Conservation (phyloP, 2,888 invertebrate genomes). For the Hermaeophaga mercurialis region DNA sequence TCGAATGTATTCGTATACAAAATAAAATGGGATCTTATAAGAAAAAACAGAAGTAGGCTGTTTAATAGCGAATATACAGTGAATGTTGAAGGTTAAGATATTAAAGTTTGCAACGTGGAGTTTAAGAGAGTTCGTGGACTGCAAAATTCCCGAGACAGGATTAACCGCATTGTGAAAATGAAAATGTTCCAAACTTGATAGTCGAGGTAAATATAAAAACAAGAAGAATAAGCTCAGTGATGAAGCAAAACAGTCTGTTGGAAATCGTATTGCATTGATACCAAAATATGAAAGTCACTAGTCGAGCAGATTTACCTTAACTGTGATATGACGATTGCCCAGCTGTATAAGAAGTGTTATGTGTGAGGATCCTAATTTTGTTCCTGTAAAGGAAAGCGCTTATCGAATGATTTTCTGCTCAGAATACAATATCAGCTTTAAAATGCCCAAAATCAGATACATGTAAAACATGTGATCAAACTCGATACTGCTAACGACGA, state of each 20-base stretch:
- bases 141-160: constrained; percentile 21
- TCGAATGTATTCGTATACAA: too few species aligned
- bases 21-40: too few species aligned
- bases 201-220: constrained; percentile 27
- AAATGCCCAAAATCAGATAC: constrained; percentile 30
- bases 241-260: background rate
- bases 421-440: constrained; percentile 26
- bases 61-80: too few species aligned
- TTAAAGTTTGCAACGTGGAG: constrained; percentile 25
- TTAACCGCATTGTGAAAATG: constrained; percentile 20
- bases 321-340: constrained; percentile 20
- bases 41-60: too few species aligned
- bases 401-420: constrained; percentile 24
- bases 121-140: constrained; percentile 30
- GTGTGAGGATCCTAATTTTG: constrained; percentile 10
- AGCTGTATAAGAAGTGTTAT: constrained; percentile 11
- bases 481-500: constrained; percentile 1
- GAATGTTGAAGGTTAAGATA: constrained; percentile 20
- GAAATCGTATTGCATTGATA: constrained; percentile 23
- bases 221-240: constrained; percentile 1
- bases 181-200: too few species aligned
- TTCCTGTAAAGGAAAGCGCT: constrained; percentile 14
- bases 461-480: constrained; percentile 28
- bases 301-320: constrained; percentile 24
- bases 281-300: constrained; percentile 32